Base-by-base conservation (phyloP, 2,888 invertebrate genomes). In the Tenthredo distinguenda region DNA sequence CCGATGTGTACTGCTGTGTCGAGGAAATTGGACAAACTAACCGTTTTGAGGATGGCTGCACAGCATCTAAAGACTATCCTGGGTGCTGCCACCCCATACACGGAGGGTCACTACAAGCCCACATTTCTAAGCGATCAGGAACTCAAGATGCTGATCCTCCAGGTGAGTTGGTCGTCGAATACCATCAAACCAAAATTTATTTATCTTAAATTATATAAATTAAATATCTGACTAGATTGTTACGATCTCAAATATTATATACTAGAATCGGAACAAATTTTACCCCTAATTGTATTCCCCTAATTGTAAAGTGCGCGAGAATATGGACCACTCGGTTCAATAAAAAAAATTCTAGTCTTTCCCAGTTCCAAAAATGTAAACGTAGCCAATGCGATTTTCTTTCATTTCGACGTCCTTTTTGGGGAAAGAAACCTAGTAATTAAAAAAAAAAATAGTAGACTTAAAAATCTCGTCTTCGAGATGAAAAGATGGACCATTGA, bases 1-100 rank as follows among this genome's bases (percentile, higher is more conserved):
- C 99, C 99, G 0, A 98, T 98, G 98, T 99, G 99, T 92, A 97
- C 97, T 90, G 98, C 98, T 4, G 97, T 98, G 97, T 97, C 98
- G 50, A 95, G 98, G 85, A 99, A 99, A 94, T 94, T 99, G 90
- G 99, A 99, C 94, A 99, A 99, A 94, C 94, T 99, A 89, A 99
- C 98, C 0, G 96, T 96, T 1, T 94, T 99, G 40, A 95, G 98
- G 2, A 97, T 99, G 98, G 98, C 98, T 0, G 99, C 98, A 26
- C 98, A 98, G 92, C 98, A 99, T 93, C 94, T 99, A 91, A 97
- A 98, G 88, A 96, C 96, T 15, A 95, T 97, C 85, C 89, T 96
- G 81, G 96, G 97, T 87, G 95, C 98, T 86, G 95, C 96, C 85
- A 95, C 96, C 93, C 95, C 97, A 47, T 96, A 96, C 94, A 95